A percentile compares a stretch with the other conserved stretches of the same genome.
These are phyloP conservation scores for Corynorhinus townsendii DNA, from an alignment of 2,113 vertebrate genomes.

Conservation along the genomic window DNA sequence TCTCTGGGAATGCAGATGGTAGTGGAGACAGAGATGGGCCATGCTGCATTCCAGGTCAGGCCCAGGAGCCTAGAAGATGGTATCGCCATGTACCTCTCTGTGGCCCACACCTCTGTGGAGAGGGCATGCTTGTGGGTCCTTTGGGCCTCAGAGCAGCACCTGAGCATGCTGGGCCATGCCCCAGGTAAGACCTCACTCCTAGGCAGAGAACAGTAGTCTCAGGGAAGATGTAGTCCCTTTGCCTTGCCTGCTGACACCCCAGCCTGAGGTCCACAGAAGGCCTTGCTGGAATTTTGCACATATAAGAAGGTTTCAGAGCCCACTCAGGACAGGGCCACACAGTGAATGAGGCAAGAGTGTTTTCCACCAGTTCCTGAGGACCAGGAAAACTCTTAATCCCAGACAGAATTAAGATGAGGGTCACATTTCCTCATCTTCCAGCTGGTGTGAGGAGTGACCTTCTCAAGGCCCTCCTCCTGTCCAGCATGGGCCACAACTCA, in stretches of 20 bases:
- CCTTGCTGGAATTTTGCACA: not conserved
- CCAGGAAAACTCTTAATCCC: not conserved
- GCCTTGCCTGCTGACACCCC: not conserved
- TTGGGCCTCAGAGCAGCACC: rapidly evolving
- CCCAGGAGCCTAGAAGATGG: not conserved
- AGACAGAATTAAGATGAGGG: not conserved
- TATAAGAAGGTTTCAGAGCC: not conserved
- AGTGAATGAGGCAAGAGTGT: not conserved
- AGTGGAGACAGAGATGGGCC: not conserved
- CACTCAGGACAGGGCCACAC: not conserved
- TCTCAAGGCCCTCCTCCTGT: not conserved
- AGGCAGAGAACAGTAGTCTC: not conserved
- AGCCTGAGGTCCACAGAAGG: not conserved
- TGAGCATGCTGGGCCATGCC: not conserved
- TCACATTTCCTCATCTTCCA: not conserved
- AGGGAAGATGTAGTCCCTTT: not conserved
- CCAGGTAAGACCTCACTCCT: not conserved
- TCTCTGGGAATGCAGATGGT: not conserved
- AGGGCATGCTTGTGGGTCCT: not conserved
- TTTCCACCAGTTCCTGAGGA: not conserved
- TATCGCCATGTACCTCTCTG: not conserved
- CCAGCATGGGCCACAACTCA: not conserved
- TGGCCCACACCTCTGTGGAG: not conserved
- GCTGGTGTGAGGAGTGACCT: not conserved
- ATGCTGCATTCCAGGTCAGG: no score